Evolutionary conservation across 2,797 vertebrate species (phyloP).

Genomic region (Labroides dimidiatus): DNA sequence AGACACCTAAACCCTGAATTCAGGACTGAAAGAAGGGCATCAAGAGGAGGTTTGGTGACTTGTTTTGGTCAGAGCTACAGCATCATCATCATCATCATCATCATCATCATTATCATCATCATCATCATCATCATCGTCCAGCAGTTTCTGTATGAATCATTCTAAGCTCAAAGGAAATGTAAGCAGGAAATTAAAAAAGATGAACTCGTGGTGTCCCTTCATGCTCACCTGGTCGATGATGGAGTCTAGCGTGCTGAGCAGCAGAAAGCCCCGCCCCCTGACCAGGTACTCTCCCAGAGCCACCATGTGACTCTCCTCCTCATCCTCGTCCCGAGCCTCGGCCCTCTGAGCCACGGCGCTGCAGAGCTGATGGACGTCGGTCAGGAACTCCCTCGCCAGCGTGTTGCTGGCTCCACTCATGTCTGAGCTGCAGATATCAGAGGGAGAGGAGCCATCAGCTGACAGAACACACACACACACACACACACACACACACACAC

Average conservation of each 20-base stretch:
- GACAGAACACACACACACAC: no score
- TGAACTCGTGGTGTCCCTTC: neutral
- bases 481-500: no score
- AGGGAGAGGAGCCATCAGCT: slow-evolving; percentile 1
- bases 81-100: no score
- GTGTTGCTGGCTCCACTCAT: slow-evolving; percentile 98
- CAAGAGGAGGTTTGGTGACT: no score
- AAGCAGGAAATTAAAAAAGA: no score
- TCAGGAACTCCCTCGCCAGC: slow-evolving; percentile 96
- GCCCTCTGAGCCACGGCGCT: slow-evolving; percentile 93
- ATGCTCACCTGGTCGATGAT: slow-evolving; percentile 93
- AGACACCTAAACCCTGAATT: no score
- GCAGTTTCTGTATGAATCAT: no score
- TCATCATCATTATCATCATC: no score
- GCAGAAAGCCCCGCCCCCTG: slow-evolving; percentile 91
- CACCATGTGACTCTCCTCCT: slow-evolving; percentile 96
- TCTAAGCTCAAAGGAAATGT: no score
- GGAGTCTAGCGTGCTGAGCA: slow-evolving; percentile 93
- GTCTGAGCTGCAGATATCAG: slow-evolving; percentile 85
- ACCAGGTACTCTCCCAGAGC: slow-evolving; percentile 96
- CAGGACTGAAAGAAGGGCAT: no score
- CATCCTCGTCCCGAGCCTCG: slow-evolving; percentile 91
- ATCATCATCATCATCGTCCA: no score
- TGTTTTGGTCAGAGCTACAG: neutral
- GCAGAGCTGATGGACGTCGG: slow-evolving; percentile 96